Evolutionary conservation across 2,888 invertebrate species (phyloP), one percentile per base, ranked within the genome.

Genomic region (Drosophila phalerata): DNA sequence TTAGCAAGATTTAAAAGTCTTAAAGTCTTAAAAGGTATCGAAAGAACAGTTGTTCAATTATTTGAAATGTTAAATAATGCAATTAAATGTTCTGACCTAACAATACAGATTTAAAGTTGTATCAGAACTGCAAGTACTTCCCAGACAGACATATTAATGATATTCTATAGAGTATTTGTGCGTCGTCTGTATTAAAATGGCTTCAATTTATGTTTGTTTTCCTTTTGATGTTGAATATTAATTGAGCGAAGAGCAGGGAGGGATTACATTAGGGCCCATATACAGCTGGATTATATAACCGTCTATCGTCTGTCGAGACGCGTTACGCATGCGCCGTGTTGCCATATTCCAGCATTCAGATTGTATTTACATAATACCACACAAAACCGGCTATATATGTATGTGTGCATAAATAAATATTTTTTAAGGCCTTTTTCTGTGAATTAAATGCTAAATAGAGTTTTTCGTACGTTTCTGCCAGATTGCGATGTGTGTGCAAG

Each of bases 371-470:
- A 77, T 77, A 77, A 73, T 73, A 52, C 52, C 32, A 32, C 58
- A 60, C 65, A 77, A 77, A 77, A 77, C 78, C 66, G 76, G 78
- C 78, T 69, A 69, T 62, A 37, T 38, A 4, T 11, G 8, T 8
- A 8, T 17, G 17, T 40, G 40, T 40, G 17, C 42, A 37, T 34
- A 30, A 42, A 48, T 52, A 62, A 37, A 34, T 65, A 62, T 72
- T 68, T 68, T 32, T 17, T 17, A 56, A 55, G 56, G 55, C 17
- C 45, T 47, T 58, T 64, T 55, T 75, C 77, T 73, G 52, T 77
- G 77, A 87, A 87, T 64, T 58, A 56, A 60, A 67, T 75, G 80
- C 77, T 87, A 85, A 85, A 85, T 85, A 85, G 47, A 25, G 69
- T 69, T 69, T 75, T 57, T 52, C 64, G 67, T 68, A 75, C 61